Evolutionary conservation across 2,797 vertebrate genomes (phyloP).

Genomic region (Aeoliscus strigatus): DNA sequence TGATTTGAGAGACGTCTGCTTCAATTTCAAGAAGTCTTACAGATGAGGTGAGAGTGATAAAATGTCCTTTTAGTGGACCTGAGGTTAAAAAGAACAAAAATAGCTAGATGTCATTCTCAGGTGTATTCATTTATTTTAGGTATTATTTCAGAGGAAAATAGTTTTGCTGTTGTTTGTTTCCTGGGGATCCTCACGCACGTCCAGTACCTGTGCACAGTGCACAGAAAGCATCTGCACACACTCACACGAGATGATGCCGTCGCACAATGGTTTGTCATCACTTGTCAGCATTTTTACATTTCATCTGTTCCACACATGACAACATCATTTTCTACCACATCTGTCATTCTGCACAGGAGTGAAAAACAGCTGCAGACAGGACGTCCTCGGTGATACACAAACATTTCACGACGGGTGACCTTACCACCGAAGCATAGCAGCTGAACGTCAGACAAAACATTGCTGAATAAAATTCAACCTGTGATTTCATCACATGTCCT

Average conservation of each 20-base stretch:
- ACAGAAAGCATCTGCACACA: not conserved
- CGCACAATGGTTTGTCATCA: too few relatives aligned
- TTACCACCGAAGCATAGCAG: conserved; percentile 11
- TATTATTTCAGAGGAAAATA: too few relatives aligned
- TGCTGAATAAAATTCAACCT: conserved; percentile 4
- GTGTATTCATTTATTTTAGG: too few relatives aligned
- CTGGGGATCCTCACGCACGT: conserved; percentile 10
- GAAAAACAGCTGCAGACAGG: conserved; percentile 1
- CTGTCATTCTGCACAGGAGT: too few relatives aligned
- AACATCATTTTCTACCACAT: too few relatives aligned
- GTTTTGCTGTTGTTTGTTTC: conserved; percentile 38
- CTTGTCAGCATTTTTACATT: too few relatives aligned
- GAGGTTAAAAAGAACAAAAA: conserved; percentile 3
- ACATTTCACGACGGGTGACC: conserved; percentile 11
- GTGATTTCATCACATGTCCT: conserved; percentile 23
- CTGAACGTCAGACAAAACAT: conserved; percentile 15
- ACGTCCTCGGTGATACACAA: not conserved
- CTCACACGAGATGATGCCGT: too few relatives aligned
- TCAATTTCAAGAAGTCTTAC: conserved; percentile 4
- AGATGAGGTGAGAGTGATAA: conserved; percentile 5
- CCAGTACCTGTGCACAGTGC: not conserved
- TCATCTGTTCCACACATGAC: too few relatives aligned
- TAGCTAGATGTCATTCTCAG: too few relatives aligned
- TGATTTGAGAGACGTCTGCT: conserved; percentile 12
- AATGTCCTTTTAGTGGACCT: conserved; percentile 1